Evolutionary conservation across 2,797 vertebrate species (phyloP), one percentile per base, ranked within the genome.

Genomic region (Scomberomorus guttatus): DNA sequence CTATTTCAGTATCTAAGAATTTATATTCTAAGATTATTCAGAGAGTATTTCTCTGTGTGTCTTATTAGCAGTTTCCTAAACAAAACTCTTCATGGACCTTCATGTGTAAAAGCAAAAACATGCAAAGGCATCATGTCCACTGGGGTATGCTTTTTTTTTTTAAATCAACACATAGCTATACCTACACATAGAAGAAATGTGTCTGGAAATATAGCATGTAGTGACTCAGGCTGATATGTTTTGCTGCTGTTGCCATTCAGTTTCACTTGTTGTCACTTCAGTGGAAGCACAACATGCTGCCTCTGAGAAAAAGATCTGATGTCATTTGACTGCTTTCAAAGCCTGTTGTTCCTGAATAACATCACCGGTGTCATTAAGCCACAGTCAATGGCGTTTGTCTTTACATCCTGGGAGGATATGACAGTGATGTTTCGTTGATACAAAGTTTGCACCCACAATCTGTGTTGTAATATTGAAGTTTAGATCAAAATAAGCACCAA

Each of bases 251-350:
- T 56, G 34, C 44, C 12, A 5, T 64, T 57, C 12, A 72, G 58
- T 77, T 87, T 82, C 42, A 80, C 17, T 67, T 76, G 44, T 29
- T 62, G 29, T 77, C 79, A 84, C 52, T 56, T 79, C 18, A 75
- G 13, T 69, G 63, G 54, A 74, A 78, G 39, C 29, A 62, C 5
- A 66, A 24, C 50, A 15, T 29, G 9, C 27, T 64, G 44, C 14
- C 7, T 5, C 20, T 7, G 20, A 63, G 25, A 20, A 67, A n/a
- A n/a, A n/a, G 39, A 69, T 68, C 0, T 42, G 67, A 4, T 44
- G 22, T 32, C 5, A 32, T 4, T 44, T 15, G 18, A 24, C 20
- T 1, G 15, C 20, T 61, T 69, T 75, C 2, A 54, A 63, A 85
- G 72, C n/a, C 58, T 75, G 61, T 57, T 79, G 7, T 62, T 77